A percentile compares a stretch with the other conserved stretches of the same genome.
phyloP scores from a whole-genome alignment of 1,140 invertebrate species.

The Leptonema lineaticorne region DNA sequence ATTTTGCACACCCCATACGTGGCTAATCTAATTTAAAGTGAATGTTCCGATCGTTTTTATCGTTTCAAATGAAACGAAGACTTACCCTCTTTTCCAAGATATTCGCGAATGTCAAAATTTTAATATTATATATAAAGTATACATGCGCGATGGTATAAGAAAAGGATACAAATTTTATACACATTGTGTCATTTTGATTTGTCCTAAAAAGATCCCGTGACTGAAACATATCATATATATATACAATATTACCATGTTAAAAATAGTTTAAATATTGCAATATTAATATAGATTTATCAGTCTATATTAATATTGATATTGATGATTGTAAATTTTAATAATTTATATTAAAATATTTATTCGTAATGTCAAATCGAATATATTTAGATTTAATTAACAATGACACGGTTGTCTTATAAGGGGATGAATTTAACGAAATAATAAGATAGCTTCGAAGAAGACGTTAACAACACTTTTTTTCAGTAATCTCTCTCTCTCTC shows the following conservation, averaged over 20 bases:
- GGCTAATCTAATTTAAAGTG: conserved; percentile 40
- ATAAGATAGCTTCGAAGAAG: not conserved
- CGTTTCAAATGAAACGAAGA: conserved; percentile 4
- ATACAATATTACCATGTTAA: not conserved
- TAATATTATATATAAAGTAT: too few species aligned
- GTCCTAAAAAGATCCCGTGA: not conserved
- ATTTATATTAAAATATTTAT: conserved; percentile 21
- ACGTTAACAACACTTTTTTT: too few species aligned
- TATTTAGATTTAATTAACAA: conserved; percentile 40
- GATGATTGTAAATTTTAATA: not conserved
- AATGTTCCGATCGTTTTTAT: conserved; percentile 38
- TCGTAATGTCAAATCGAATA: conserved; percentile 40
- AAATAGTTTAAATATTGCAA: not conserved
- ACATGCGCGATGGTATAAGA: not conserved
- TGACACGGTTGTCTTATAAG: not conserved
- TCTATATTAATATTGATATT: not conserved
- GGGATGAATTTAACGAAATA: not conserved
- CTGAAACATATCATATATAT: not conserved
- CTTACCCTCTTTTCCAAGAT: not conserved
- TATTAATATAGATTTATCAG: not conserved
- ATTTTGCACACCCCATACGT: conserved; percentile 14
- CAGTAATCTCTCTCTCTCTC: too few species aligned
- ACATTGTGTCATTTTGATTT: not conserved
- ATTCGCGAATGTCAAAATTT: not conserved
- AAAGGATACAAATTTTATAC: too few species aligned